Evolutionary conservation across 1,140 invertebrate species (phyloP), one percentile per base, ranked within the genome.

Genomic region (Cephus cinctus): DNA sequence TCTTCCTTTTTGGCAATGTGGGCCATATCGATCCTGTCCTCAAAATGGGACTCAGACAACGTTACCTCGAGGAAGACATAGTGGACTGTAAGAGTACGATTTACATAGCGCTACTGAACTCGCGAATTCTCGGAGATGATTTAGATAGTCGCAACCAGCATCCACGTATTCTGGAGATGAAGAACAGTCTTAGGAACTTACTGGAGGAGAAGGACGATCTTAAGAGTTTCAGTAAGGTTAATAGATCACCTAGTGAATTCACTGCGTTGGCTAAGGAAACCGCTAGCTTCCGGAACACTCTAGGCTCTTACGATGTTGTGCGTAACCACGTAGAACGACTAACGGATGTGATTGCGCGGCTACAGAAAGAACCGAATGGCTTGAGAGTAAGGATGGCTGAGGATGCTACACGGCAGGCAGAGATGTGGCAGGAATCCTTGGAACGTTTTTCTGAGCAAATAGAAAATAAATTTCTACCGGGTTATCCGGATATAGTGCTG

Each of bases 21-120:
- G 76, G 74, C 11, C 51, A 60, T 21, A 83, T 92, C 12, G 90
- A 93, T 77, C 87, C 88, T 1, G 81, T 89, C 0, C 80, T 86
- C 35, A 90, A 90, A 63, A 80, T 84, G 27, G 71, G 78, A 1
- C 63, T 91, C 0, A 88, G 88, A 67, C 73, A 85, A 4, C 63
- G 79, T 34, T 88, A 89, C 44, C 67, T 83, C 8, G 64, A 79
- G 9, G 82, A 89, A 61, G 86, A 89, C 55, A 77, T 85, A 0
- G 52, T n/a, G 0, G 72, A 75, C 43, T 50, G 61, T 5, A 19
- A 56, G 25, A 63, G 46, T 3, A 58, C 63, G 0, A 50, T 72
- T 19, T 65, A 67, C 9, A 40, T 64, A 2, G 55, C 61, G 12
- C 27, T 27, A 2, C 32, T 75, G 3, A 56, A 73, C 19, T 59